Conservation (phyloP, 2,888 invertebrate species). For the Conops quadrifasciatus region DNA sequence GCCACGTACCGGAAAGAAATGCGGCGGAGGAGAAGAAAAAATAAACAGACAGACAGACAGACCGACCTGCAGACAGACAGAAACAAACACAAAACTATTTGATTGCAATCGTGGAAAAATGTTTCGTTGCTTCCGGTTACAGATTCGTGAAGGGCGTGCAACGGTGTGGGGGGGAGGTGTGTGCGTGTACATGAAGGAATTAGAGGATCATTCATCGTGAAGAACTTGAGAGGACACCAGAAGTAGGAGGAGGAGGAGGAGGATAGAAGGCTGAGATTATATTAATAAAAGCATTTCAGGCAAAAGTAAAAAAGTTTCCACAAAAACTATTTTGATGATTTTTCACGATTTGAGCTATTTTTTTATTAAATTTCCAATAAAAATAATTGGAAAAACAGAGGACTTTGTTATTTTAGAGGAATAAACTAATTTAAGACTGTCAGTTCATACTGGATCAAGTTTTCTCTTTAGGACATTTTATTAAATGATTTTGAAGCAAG, state of each 20-base stretch:
- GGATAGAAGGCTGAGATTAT: background rate
- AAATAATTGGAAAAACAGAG: too few species aligned
- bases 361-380: background rate
- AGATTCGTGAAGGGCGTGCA: background rate
- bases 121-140: too few species aligned
- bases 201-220: too few species aligned
- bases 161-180: background rate
- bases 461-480: too few species aligned
- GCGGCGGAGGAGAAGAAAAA: background rate
- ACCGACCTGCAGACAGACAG: too few species aligned
- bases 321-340: background rate
- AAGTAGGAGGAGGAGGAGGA: background rate
- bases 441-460: too few species aligned
- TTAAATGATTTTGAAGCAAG: too few species aligned
- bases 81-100: too few species aligned
- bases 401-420: too few species aligned
- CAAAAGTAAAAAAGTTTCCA: background rate
- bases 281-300: background rate
- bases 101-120: too few species aligned
- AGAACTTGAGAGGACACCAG: background rate
- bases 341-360: background rate
- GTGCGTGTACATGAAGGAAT: too few species aligned
- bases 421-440: too few species aligned
- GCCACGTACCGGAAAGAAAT: background rate
- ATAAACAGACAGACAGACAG: background rate